Percentiles rank a stretch among this genome's conserved stretches.
Evolutionary conservation across 2,797 vertebrate genomes (phyloP).

Genomic region (Rhinogobio ventralis): DNA sequence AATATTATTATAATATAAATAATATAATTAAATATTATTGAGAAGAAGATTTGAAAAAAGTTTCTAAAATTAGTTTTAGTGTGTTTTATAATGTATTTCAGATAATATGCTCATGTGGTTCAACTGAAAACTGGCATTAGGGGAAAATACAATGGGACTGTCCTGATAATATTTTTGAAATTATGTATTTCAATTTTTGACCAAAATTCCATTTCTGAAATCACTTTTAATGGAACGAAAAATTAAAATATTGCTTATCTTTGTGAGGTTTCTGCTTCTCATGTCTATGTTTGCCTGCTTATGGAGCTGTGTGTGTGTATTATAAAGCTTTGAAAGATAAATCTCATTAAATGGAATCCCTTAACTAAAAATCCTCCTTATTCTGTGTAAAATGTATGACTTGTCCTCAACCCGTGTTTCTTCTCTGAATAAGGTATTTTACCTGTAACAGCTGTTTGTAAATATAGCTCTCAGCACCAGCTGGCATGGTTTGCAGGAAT

Average conservation of each 20-base stretch:
- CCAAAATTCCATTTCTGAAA: neutral
- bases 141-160: neutral
- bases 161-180: neutral
- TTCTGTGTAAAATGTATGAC: neutral
- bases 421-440: conserved; percentile 48
- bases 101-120: conserved; percentile 3
- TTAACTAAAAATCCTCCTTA: conserved; percentile 44
- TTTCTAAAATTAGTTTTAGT: neutral
- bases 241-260: neutral
- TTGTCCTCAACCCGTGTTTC: conserved; percentile 43
- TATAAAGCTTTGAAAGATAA: conserved; percentile 36
- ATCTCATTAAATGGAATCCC: conserved; percentile 60
- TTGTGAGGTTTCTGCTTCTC: conserved; percentile 20
- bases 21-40: neutral
- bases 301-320: conserved; percentile 24
- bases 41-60: neutral
- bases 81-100: conserved; percentile 1
- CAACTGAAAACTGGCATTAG: neutral
- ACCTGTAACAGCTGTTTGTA: conserved; percentile 79
- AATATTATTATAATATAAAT: neutral
- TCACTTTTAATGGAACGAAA: neutral
- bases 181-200: neutral
- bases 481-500: conserved; percentile 66
- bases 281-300: conserved; percentile 38
- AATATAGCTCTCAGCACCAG: conserved; percentile 82